Base-by-base conservation (phyloP, 2,888 invertebrate species). In the Gortyna flavago region DNA sequence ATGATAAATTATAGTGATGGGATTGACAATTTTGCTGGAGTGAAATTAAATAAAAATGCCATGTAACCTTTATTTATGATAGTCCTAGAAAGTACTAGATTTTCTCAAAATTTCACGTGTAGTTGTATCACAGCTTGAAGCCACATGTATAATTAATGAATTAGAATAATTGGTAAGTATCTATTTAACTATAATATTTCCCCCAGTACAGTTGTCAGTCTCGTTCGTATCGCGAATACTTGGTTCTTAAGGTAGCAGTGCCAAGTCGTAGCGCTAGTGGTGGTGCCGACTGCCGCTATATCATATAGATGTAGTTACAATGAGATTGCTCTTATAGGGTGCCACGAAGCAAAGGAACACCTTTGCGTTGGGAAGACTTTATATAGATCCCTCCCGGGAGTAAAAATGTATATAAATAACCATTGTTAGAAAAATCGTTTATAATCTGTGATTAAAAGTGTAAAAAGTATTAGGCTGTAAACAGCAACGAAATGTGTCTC, bases 381-480 rank as follows among this genome's bases (percentile, higher is more conserved):
- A 90, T 90, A 91, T 90, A 91, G 80, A 91, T 93, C 94, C 92
- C 92, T 82, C 59, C 80, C 80, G 93, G 94, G 93, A 94, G 88
- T 93, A 93, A 94, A 94, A 93, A 91, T 93, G 93, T 94, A 94
- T 87, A 94, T 93, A 93, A 90, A 94, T 93, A 93, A 89, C 89
- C 91, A 92, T 92, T 91, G 90, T 92, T 89, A 88, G 89, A 89
- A 87, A 87, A 89, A 89, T 89, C 87, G 85, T 88, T 87, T 89
- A 87, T 89, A 89, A 91, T 92, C 94, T 95, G 95, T 95, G 95
- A 95, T 94, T 90, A 89, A 92, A 90, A 72, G 88, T 94, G 91
- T 93, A 92, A 91, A 91, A 91, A 91, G 90, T 91, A 89, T 92
- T 94, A 92, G 93, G 95, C 95, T 95, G 95, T 95, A 95, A 94